Conservation (phyloP, 1,140 invertebrate genomes). For the Bombus waltoni region DNA sequence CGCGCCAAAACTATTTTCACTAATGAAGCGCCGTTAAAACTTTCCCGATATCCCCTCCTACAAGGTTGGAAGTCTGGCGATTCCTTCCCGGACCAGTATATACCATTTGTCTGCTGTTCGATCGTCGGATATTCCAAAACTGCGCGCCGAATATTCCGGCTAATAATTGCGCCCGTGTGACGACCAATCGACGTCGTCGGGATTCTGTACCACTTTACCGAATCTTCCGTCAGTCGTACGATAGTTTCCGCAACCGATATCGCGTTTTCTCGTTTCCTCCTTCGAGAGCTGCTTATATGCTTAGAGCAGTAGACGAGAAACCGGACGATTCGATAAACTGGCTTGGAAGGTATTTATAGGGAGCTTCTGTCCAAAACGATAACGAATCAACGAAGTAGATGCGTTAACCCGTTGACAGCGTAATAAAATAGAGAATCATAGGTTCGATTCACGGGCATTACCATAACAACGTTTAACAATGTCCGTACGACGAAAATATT, state of each 20-base stretch:
- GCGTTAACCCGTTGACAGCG: background rate
- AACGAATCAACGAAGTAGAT: no score
- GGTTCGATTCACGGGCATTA: background rate
- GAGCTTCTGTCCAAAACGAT: no score
- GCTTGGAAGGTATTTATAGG: no score
- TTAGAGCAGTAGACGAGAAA: no score
- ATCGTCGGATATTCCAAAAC: conserved; percentile 76
- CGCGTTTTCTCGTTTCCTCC: background rate
- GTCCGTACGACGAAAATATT: background rate
- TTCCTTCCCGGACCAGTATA: conserved; percentile 49
- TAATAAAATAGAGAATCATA: background rate
- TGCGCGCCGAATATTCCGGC: conserved; percentile 59
- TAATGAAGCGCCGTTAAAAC: conserved; percentile 78
- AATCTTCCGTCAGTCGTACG: background rate
- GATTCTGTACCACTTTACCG: conserved; percentile 6
- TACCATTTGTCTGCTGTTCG: conserved; percentile 54
- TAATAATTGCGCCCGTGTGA: conserved; percentile 76
- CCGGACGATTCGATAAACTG: no score
- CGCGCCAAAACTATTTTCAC: conserved; percentile 75
- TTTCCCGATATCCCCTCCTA: conserved; percentile 73
- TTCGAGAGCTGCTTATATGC: no score
- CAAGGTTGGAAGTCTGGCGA: conserved; percentile 37
- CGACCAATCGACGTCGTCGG: conserved; percentile 15
- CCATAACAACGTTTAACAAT: background rate
- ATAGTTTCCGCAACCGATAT: conserved; percentile 1